Percentiles rank a stretch among this genome's conserved stretches.
These are phyloP conservation scores for Amorpha juglandis DNA, from an alignment of 2,888 invertebrate genomes.

Conservation along the genomic window DNA sequence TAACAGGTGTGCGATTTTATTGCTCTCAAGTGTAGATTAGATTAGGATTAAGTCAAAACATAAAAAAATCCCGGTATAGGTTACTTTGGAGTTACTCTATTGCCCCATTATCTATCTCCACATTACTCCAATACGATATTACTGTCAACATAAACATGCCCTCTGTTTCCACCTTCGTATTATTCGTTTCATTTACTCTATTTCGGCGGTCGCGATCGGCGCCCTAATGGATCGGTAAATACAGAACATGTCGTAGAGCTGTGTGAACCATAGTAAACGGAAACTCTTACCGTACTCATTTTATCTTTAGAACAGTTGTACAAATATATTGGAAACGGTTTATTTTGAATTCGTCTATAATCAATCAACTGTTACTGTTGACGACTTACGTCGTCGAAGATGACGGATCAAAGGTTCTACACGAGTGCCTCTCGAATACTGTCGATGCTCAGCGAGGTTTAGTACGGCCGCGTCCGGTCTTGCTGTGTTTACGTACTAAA, in stretches of 20 bases:
- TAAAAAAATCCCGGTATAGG: too few species aligned
- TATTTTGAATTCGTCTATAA: neutral
- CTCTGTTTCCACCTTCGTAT: neutral
- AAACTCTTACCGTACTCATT: neutral
- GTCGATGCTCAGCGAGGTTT: neutral
- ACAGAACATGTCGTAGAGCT: neutral
- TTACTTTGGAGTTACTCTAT: too few species aligned
- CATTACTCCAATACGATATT: too few species aligned
- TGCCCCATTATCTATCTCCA: too few species aligned
- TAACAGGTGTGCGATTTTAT: too few species aligned
- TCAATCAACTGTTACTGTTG: neutral
- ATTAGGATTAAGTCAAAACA: too few species aligned
- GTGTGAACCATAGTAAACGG: neutral
- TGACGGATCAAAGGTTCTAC: neutral
- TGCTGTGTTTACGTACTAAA: slow-evolving; percentile 1
- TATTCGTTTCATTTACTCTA: neutral
- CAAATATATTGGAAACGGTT: neutral
- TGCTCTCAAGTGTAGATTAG: too few species aligned
- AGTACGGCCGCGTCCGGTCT: neutral
- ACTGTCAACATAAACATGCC: too few species aligned
- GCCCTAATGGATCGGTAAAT: neutral
- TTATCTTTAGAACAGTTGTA: neutral
- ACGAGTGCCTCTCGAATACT: neutral
- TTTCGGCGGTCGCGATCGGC: neutral
- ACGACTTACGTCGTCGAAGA: neutral